A percentile compares a stretch with the other conserved stretches of the same genome.
These are phyloP conservation scores for Microcebus griseorufus DNA, from an alignment of 2,113 vertebrate genomes.

Conservation along the genomic window DNA sequence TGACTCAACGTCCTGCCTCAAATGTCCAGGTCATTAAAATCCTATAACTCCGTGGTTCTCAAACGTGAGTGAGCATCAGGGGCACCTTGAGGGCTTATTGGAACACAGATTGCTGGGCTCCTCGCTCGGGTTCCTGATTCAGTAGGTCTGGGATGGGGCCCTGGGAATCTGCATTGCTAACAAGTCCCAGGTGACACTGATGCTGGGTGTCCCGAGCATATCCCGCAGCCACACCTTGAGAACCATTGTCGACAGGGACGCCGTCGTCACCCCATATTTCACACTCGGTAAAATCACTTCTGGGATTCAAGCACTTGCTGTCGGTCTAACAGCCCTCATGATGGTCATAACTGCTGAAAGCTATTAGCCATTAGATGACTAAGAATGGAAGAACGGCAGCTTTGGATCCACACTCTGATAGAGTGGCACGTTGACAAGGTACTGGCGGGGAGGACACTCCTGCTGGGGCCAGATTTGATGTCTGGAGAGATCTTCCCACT, in stretches of 20 bases:
- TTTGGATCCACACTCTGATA: neutral
- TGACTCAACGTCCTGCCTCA: too few species aligned
- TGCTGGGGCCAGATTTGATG: neutral
- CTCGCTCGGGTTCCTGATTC: accelerated
- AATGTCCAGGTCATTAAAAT: neutral
- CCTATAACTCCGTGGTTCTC: neutral
- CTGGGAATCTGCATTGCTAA: neutral
- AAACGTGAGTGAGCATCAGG: accelerated
- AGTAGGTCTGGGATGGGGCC: neutral
- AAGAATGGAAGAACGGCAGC: neutral
- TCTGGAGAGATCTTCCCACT: neutral
- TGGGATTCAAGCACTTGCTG: slow-evolving; percentile 6
- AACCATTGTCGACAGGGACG: accelerated
- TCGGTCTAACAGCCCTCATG: neutral
- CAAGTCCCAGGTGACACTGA: neutral
- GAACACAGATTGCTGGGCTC: too few species aligned
- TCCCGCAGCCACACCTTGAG: neutral
- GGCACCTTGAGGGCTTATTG: accelerated
- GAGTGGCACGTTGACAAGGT: slow-evolving; percentile 43
- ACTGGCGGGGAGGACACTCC: neutral
- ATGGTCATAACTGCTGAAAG: neutral
- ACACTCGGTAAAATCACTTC: slow-evolving; percentile 1
- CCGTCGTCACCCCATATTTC: neutral
- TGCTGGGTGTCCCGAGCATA: too few species aligned
- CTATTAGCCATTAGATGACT: neutral